A percentile compares a stretch with the other conserved stretches of the same genome.
phyloP scores from a whole-genome alignment of 1,140 invertebrate genomes.

The Rhopalosiphum padi region DNA sequence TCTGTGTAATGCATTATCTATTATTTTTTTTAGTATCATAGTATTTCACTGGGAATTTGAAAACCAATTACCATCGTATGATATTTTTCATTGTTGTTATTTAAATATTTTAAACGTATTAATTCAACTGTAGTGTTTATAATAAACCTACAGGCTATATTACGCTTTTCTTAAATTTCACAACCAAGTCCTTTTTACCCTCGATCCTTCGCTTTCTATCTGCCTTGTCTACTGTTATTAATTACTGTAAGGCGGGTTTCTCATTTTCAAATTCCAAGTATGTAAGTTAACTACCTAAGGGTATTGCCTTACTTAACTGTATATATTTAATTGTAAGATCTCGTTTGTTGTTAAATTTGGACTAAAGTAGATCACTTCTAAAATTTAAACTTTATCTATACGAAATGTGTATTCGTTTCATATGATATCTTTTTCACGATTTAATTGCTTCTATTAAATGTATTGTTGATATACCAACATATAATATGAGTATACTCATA shows the following conservation, averaged over 20 bases:
- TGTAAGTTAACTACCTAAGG: background rate
- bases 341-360: background rate
- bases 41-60: background rate
- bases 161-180: background rate
- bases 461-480: background rate
- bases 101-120: too few relatives aligned
- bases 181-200: slow-evolving; percentile 6
- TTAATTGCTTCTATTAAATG: background rate
- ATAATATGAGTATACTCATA: background rate
- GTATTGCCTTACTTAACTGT: background rate
- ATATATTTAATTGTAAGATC: background rate
- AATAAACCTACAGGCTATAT: background rate
- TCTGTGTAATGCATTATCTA: background rate
- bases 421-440: background rate
- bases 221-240: slow-evolving; percentile 15
- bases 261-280: background rate
- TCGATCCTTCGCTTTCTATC: background rate
- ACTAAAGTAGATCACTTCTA: background rate
- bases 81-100: background rate
- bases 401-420: background rate
- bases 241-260: background rate
- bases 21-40: background rate
- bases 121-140: background rate
- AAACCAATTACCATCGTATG: background rate
- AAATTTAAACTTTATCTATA: background rate